Conservation (phyloP, 2,113 vertebrate species). For the Zosterops hypoxanthus region DNA sequence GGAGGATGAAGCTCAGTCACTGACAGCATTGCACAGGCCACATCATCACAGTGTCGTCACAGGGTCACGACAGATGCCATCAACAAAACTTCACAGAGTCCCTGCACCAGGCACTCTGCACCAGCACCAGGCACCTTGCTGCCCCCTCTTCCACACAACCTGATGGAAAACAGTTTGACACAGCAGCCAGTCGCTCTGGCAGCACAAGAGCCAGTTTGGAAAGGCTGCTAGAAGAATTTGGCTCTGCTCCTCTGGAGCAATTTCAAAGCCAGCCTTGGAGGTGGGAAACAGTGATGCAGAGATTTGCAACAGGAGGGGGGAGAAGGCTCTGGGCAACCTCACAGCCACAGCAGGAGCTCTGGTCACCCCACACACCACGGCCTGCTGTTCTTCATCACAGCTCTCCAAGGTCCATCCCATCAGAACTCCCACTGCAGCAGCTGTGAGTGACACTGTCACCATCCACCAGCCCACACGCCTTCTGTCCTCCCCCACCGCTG, state of each 20-base stretch:
- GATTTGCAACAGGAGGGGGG: not conserved
- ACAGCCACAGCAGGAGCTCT: accelerated
- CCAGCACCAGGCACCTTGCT: not conserved
- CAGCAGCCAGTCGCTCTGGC: not conserved
- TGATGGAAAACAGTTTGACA: not conserved
- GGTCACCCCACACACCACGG: accelerated
- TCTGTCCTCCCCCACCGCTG: accelerated
- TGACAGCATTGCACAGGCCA: accelerated
- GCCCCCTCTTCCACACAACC: not conserved
- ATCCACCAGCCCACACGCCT: not conserved
- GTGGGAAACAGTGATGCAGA: not conserved
- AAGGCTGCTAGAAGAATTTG: not conserved
- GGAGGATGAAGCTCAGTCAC: not conserved
- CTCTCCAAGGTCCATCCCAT: not conserved
- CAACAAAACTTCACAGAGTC: accelerated
- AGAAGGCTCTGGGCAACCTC: not conserved
- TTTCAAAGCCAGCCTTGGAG: not conserved
- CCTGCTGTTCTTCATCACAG: not conserved
- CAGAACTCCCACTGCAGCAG: not conserved
- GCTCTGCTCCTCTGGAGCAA: not conserved
- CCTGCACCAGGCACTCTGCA: too few relatives aligned
- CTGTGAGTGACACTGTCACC: accelerated
- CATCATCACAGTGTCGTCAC: not conserved
- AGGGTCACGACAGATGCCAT: not conserved
- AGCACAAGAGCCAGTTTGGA: not conserved